Evolutionary conservation across 2,113 vertebrate genomes (phyloP).

Genomic region (Ictalurus punctatus): DNA sequence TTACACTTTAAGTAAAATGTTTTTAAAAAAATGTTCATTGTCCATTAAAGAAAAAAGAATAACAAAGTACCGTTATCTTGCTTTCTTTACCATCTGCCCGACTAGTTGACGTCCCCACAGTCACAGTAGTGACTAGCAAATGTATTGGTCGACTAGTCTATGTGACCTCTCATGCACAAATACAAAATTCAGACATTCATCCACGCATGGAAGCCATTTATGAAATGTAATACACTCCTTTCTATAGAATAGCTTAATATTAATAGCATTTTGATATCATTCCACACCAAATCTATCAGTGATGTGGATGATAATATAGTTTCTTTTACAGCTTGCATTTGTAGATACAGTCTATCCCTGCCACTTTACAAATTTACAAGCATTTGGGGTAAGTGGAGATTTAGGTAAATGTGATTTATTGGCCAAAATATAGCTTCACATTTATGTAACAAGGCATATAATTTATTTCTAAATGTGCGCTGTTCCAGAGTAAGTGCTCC

Average conservation of each 20-base stretch:
- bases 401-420: neutral
- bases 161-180: neutral
- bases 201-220: neutral
- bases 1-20: neutral
- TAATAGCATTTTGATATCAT: neutral
- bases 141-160: neutral
- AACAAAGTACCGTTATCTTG: neutral
- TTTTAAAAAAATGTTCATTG: neutral
- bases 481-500: neutral
- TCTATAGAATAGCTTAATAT: neutral
- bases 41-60: neutral
- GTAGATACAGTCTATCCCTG: neutral
- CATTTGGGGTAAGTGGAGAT: neutral
- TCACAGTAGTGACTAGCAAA: neutral
- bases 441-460: neutral
- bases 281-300: neutral
- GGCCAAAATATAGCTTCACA: neutral
- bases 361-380: neutral
- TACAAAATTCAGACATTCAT: neutral
- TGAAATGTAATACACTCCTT: neutral
- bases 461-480: neutral
- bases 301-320: neutral
- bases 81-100: neutral
- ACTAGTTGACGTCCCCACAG: neutral
- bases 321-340: neutral